These are phyloP conservation scores for Metopia argyrocephala DNA, from an alignment of 2,888 invertebrate species.

Conservation along the genomic window DNA sequence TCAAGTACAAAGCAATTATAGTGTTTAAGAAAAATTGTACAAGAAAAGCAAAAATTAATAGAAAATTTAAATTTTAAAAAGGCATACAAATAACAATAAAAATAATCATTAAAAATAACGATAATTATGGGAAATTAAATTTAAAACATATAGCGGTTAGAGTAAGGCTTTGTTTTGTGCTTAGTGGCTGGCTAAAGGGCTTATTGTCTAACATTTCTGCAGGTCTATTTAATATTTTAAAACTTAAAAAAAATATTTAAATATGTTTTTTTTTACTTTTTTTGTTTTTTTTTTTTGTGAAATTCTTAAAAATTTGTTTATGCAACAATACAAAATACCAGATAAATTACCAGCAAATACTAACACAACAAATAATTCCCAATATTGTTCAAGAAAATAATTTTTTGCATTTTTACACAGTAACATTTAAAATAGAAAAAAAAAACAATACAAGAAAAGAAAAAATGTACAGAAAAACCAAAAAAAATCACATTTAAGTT, in stretches of 20 bases:
- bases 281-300: neutral
- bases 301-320: neutral
- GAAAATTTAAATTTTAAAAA: neutral
- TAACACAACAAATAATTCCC: neutral
- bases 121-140: neutral
- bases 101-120: neutral
- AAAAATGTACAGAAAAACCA: neutral
- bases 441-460: neutral
- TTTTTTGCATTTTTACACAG: slow-evolving; percentile 55
- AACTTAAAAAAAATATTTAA: neutral
- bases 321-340: neutral
- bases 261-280: neutral
- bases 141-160: neutral
- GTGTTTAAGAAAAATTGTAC: too few species aligned
- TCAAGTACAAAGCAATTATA: too few species aligned
- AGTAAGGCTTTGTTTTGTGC: neutral
- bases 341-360: slow-evolving; percentile 14
- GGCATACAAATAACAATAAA: neutral
- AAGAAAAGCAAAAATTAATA: too few species aligned
- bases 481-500: slow-evolving; percentile 1
- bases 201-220: neutral
- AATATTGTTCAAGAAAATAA: slow-evolving; percentile 3
- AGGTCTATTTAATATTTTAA: neutral
- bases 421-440: slow-evolving; percentile 22
- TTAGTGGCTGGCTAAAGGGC: neutral